Conservation (phyloP, 2,888 invertebrate genomes). For the Orchesellides sinensis region DNA sequence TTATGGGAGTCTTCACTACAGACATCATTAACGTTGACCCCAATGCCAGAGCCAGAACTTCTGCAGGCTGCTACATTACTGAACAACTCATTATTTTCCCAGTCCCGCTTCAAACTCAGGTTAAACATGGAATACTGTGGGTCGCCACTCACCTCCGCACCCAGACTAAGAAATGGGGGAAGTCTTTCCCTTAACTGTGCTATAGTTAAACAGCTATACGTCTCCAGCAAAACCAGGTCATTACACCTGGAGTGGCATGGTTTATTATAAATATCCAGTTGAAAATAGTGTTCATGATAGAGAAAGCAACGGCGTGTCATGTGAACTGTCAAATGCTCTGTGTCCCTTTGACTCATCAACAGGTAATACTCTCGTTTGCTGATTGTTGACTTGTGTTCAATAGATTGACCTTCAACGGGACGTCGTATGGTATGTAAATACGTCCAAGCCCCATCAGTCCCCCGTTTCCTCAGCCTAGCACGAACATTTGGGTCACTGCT, state of each 20-base stretch:
- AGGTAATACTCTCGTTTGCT: constrained; percentile 94
- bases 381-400: constrained; percentile 95
- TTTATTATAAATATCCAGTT: constrained; percentile 95
- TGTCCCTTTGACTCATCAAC: constrained; percentile 88
- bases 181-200: constrained; percentile 82
- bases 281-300: constrained; percentile 97
- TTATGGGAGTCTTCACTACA: too few species aligned
- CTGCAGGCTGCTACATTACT: constrained; percentile 80
- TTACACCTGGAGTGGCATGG: constrained; percentile 92
- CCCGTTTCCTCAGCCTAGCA: constrained; percentile 92
- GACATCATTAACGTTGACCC: too few species aligned
- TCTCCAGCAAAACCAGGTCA: constrained; percentile 93
- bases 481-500: constrained; percentile 91
- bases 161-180: constrained; percentile 90
- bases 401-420: constrained; percentile 92
- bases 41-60: background rate
- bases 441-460: constrained; percentile 86
- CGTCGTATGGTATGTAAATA: constrained; percentile 96
- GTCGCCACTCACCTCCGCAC: constrained; percentile 94
- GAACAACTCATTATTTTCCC: constrained; percentile 91
- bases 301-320: constrained; percentile 97
- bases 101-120: constrained; percentile 92
- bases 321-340: constrained; percentile 94
- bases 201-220: constrained; percentile 89
- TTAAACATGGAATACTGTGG: constrained; percentile 94